A percentile compares a stretch with the other conserved stretches of the same genome.
These are phyloP conservation scores for Notiomystis cincta DNA, from an alignment of 2,113 vertebrate species.

Conservation along the genomic window DNA sequence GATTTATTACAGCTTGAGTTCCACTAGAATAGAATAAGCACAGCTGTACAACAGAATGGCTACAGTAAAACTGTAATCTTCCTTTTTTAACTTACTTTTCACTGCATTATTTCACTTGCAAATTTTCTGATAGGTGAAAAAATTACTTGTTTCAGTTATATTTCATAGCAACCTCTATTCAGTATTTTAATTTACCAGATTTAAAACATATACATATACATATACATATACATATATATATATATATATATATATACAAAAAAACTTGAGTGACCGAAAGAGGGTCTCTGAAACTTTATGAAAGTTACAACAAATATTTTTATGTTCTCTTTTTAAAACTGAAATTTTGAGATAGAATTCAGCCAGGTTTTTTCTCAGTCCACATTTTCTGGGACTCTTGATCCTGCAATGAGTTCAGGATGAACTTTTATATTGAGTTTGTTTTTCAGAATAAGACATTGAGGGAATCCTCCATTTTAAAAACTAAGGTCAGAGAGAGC, in stretches of 20 bases:
- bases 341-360: neutral
- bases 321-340: neutral
- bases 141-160: neutral
- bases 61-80: neutral
- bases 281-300: neutral
- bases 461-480: neutral
- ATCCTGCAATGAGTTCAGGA: neutral
- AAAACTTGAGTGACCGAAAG: neutral
- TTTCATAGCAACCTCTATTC: neutral
- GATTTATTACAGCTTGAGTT: slow-evolving; percentile 67
- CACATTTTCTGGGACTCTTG: neutral
- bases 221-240: too few species aligned
- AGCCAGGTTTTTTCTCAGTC: neutral
- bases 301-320: neutral
- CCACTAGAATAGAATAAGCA: slow-evolving; percentile 1
- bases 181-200: neutral
- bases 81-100: neutral
- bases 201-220: too few species aligned
- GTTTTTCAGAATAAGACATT: neutral
- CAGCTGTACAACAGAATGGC: neutral
- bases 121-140: neutral
- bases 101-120: neutral
- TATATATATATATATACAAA: too few species aligned
- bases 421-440: neutral
- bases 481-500: neutral